These are phyloP conservation scores for Bombus terrestris DNA, from an alignment of 1,140 invertebrate genomes.

Conservation along the genomic window DNA sequence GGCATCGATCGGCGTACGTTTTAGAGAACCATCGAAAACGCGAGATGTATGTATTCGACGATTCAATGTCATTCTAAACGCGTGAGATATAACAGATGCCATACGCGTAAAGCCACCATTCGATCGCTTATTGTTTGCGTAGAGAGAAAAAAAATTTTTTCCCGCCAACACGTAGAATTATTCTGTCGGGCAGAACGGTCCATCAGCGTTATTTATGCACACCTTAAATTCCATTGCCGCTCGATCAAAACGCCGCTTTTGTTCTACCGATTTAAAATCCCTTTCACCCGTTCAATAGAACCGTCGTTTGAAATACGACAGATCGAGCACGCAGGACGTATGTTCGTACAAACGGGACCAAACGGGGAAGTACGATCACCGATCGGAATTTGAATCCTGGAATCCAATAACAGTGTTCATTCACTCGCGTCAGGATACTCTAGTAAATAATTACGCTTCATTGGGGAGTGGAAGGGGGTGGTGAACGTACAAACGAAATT, in stretches of 20 bases:
- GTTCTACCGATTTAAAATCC: constrained; percentile 65
- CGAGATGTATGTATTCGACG: not conserved
- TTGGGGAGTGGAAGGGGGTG: not conserved
- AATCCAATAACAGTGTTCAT: constrained; percentile 52
- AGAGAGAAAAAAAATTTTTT: constrained; percentile 28
- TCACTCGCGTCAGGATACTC: constrained; percentile 21
- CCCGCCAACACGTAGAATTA: constrained; percentile 54
- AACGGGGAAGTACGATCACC: constrained; percentile 19
- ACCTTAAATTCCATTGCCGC: constrained; percentile 63
- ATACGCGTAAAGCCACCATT: not conserved
- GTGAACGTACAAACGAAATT: constrained; percentile 9
- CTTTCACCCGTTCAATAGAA: constrained; percentile 57
- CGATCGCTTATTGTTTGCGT: constrained; percentile 28
- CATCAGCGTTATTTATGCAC: constrained; percentile 61
- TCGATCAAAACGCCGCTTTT: constrained; percentile 60
- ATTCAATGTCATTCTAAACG: constrained; percentile 18
- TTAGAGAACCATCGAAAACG: not conserved
- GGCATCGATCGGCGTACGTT: not conserved
- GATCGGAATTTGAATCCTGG: constrained; percentile 60
- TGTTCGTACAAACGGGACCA: constrained; percentile 33
- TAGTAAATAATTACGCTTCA: constrained; percentile 35
- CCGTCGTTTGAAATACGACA: constrained; percentile 67
- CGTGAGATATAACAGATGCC: constrained; percentile 9
- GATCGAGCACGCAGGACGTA: constrained; percentile 56
- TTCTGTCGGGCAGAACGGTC: constrained; percentile 15